Evolutionary conservation across 2,888 invertebrate genomes (phyloP).

Genomic region (Dryadula phaetusa): DNA sequence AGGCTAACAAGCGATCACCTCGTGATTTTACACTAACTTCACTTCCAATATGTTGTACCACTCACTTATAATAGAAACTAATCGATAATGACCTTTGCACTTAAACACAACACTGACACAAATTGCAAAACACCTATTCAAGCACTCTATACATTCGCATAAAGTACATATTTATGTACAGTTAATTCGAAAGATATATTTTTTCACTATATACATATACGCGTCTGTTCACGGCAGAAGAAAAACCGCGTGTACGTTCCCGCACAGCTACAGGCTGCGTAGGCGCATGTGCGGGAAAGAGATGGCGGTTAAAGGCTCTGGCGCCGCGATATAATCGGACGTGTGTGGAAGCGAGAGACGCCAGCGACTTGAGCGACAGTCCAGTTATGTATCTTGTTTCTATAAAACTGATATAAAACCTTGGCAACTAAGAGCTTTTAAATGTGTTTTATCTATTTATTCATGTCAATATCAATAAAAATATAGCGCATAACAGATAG

Average conservation of each 20-base stretch:
- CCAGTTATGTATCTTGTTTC: conserved; percentile 73
- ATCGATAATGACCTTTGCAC: conserved; percentile 70
- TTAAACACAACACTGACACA: conserved; percentile 55
- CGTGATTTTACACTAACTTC: conserved; percentile 54
- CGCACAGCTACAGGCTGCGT: conserved; percentile 72
- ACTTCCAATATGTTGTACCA: conserved; percentile 66
- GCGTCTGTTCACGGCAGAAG: conserved; percentile 70
- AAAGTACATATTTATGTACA: conserved; percentile 36
- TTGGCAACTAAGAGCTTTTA: conserved; percentile 63
- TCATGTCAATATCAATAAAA: conserved; percentile 29
- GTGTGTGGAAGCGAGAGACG: conserved; percentile 64
- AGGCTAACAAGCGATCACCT: conserved; percentile 74
- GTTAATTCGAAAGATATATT: conserved; percentile 39
- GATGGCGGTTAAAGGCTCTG: conserved; percentile 72
- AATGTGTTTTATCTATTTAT: conserved; percentile 46
- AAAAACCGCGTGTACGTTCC: conserved; percentile 67
- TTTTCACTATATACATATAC: conserved; percentile 51
- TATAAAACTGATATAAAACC: conserved; percentile 69
- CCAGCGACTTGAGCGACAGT: conserved; percentile 75
- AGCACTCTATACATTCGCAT: conserved; percentile 36
- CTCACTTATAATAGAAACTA: conserved; percentile 69
- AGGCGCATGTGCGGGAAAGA: conserved; percentile 65
- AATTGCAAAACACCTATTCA: conserved; percentile 46
- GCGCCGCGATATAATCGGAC: conserved; percentile 55
- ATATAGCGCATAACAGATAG: not conserved